phyloP scores from a whole-genome alignment of 2,888 invertebrate genomes.

The Magallana nippona region DNA sequence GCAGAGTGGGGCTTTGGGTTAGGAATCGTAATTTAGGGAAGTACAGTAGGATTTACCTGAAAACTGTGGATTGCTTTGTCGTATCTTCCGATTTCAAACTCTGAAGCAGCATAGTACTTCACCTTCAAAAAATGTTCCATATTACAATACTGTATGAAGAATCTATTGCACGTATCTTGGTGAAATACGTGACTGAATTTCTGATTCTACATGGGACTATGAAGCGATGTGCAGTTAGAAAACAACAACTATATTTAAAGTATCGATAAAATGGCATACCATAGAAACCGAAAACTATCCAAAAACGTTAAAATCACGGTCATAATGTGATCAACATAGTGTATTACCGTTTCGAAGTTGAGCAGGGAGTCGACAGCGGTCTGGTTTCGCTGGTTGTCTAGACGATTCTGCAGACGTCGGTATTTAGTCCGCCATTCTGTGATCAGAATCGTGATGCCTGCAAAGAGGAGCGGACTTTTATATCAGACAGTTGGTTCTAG shows the following conservation, averaged over 20 bases:
- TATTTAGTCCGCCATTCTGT: conserved; percentile 99
- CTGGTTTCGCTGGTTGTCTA: conserved; percentile 95
- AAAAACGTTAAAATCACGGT: too few relatives aligned
- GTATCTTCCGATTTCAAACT: conserved; percentile 93
- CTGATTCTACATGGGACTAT: too few relatives aligned
- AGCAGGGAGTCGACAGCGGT: conserved; percentile 96
- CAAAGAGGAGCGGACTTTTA: conserved; percentile 62
- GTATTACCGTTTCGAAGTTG: conserved; percentile 95
- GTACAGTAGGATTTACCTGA: conserved; percentile 84
- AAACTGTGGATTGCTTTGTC: conserved; percentile 90
- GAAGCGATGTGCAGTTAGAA: too few relatives aligned
- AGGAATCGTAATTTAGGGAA: background rate
- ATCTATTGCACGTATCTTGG: too few relatives aligned
- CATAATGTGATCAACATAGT: too few relatives aligned
- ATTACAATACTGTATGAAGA: too few relatives aligned
- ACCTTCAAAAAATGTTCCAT: conserved; percentile 76
- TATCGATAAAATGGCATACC: too few relatives aligned
- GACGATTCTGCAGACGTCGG: conserved; percentile 94
- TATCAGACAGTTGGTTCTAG: too few relatives aligned
- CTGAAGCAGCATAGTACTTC: conserved; percentile 97
- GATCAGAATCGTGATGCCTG: conserved; percentile 91
- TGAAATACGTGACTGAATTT: too few relatives aligned
- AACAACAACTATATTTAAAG: too few relatives aligned
- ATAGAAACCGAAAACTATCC: too few relatives aligned
- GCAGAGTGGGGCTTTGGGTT: background rate